Evolutionary conservation across 2,797 vertebrate species (phyloP).

Genomic region (Chloroceryle inda): DNA sequence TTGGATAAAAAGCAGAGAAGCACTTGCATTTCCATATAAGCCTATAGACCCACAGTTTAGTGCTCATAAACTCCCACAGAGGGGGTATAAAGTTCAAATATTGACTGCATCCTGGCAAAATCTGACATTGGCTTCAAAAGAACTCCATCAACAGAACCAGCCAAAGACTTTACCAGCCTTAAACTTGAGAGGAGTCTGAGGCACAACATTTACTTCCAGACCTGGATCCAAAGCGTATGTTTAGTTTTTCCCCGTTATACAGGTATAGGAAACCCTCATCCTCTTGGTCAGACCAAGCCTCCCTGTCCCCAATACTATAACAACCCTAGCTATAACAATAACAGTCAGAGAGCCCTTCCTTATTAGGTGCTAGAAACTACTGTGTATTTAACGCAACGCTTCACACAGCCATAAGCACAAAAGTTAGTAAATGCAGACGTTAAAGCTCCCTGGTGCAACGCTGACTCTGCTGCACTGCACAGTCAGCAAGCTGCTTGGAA

Average conservation of each 20-base stretch:
- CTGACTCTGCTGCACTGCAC: not conserved
- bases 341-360: conserved; percentile 65
- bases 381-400: conserved; percentile 41
- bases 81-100: conserved; percentile 57
- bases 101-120: conserved; percentile 60
- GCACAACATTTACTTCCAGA: conserved; percentile 34
- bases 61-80: conserved; percentile 57
- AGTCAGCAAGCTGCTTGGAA: not conserved
- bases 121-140: conserved; percentile 25
- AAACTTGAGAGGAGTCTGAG: conserved; percentile 18
- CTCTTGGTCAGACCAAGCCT: conserved; percentile 41
- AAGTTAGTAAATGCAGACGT: conserved; percentile 47
- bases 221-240: not conserved
- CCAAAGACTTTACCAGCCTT: conserved; percentile 33
- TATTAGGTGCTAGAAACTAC: conserved; percentile 71
- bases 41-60: conserved; percentile 40
- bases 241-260: conserved; percentile 35
- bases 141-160: not conserved
- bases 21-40: conserved; percentile 66
- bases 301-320: conserved; percentile 46
- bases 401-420: conserved; percentile 24
- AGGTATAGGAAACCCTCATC: not conserved
- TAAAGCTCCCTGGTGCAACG: not conserved
- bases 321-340: conserved; percentile 62
- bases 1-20: conserved; percentile 63